These are phyloP conservation scores for Mastacembelus armatus DNA, from an alignment of 2,797 vertebrate genomes.

Conservation along the genomic window DNA sequence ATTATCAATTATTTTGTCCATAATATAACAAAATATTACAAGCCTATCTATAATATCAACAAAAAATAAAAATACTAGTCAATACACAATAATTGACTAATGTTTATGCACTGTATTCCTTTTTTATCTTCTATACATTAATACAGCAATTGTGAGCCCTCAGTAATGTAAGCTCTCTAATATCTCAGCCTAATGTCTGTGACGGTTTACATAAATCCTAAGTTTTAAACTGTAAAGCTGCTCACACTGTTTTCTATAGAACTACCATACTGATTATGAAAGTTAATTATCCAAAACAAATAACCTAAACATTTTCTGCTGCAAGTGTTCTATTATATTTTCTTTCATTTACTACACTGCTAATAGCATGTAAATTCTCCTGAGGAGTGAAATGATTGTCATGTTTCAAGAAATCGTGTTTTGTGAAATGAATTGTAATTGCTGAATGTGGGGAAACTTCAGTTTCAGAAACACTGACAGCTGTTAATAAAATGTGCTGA, in stretches of 20 bases:
- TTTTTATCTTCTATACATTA: constrained; percentile 67
- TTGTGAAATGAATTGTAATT: constrained; percentile 6
- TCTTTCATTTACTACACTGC: background rate
- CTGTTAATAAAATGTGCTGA: constrained; percentile 49
- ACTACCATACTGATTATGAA: constrained; percentile 61
- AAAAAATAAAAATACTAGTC: constrained; percentile 51
- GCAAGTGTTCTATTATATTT: constrained; percentile 1
- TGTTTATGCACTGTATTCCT: constrained; percentile 55
- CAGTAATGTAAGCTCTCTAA: constrained; percentile 60
- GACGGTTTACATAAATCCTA: constrained; percentile 62
- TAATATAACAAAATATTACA: constrained; percentile 49
- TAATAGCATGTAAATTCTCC: background rate
- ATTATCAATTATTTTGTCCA: constrained; percentile 60
- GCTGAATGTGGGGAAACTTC: constrained; percentile 9
- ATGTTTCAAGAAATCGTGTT: background rate
- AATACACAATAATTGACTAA: constrained; percentile 65
- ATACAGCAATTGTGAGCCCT: constrained; percentile 60
- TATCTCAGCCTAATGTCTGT: constrained; percentile 56
- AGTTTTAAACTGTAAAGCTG: constrained; percentile 55
- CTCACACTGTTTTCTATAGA: constrained; percentile 59
- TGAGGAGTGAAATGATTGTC: constrained; percentile 5
- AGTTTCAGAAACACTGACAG: constrained; percentile 11
- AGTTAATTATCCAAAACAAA: constrained; percentile 51
- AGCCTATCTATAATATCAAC: constrained; percentile 52
- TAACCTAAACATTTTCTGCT: constrained; percentile 19